Percentiles rank a stretch among this genome's conserved stretches.
phyloP scores from a whole-genome alignment of 1,140 invertebrate genomes.

The Phocides pigmalion region DNA sequence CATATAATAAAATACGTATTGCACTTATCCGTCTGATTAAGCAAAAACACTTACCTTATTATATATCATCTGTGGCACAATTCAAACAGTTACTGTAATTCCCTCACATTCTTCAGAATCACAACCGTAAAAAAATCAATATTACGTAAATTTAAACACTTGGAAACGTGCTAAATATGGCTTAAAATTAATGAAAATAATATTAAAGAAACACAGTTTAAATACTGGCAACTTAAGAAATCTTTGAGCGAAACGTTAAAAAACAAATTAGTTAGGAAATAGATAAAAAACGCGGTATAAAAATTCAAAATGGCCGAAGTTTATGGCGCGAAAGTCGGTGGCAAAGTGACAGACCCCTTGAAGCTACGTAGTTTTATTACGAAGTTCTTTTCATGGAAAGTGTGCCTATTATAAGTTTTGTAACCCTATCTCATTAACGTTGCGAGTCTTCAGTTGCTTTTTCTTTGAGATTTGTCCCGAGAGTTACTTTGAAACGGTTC shows the following conservation, averaged over 20 bases:
- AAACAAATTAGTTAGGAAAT: background rate
- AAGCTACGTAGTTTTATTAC: constrained; percentile 38
- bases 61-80: too few species aligned
- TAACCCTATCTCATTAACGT: constrained; percentile 47
- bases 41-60: too few species aligned
- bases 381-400: constrained; percentile 42
- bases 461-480: constrained; percentile 5
- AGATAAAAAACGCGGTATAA: constrained; percentile 8
- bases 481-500: constrained; percentile 24
- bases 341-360: constrained; percentile 33
- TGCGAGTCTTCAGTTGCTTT: constrained; percentile 25
- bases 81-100: too few species aligned
- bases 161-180: too few species aligned
- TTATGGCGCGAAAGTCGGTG: constrained; percentile 32
- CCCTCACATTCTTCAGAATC: too few species aligned
- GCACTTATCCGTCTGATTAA: too few species aligned
- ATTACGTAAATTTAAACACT: too few species aligned
- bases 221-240: too few species aligned
- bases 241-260: too few species aligned
- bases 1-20: too few species aligned
- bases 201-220: too few species aligned
- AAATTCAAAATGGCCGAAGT: constrained; percentile 33
- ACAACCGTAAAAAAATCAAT: too few species aligned
- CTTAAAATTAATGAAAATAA: background rate
- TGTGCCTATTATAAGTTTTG: constrained; percentile 49